These are phyloP conservation scores for Danio kyathit DNA, from an alignment of 2,797 vertebrate species.

Conservation along the genomic window DNA sequence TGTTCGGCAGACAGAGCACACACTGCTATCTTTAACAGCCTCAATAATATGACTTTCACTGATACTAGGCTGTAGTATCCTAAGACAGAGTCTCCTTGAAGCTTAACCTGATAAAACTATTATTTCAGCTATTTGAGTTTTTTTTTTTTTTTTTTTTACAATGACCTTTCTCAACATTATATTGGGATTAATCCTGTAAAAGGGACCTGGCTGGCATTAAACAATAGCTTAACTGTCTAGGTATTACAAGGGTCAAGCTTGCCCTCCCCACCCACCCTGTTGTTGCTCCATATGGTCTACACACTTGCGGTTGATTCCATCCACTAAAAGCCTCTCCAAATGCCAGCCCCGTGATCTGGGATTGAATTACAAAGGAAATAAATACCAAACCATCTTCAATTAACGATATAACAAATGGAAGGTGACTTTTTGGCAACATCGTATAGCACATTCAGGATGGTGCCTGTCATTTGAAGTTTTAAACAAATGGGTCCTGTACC, in stretches of 20 bases:
- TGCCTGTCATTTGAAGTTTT: neutral
- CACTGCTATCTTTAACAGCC: constrained; percentile 12
- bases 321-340: constrained; percentile 44
- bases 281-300: constrained; percentile 54
- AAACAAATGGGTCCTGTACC: constrained; percentile 13
- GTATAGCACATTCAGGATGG: constrained; percentile 5
- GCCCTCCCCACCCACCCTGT: constrained; percentile 20
- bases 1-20: neutral
- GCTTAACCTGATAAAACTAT: constrained; percentile 15
- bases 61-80: neutral
- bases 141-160: constrained; percentile 46
- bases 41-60: neutral
- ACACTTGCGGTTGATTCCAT: constrained; percentile 41
- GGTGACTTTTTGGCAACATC: neutral
- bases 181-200: constrained; percentile 2
- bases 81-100: constrained; percentile 4
- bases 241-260: constrained; percentile 21
- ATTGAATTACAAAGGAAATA: constrained; percentile 63
- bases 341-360: constrained; percentile 53
- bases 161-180: constrained; percentile 4
- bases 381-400: constrained; percentile 47
- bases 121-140: constrained; percentile 63
- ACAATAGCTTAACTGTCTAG: constrained; percentile 67
- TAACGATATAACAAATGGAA: constrained; percentile 31
- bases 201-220: constrained; percentile 23